Evolutionary conservation across 2,888 invertebrate species (phyloP).

Genomic region (Luperina nickerlii): DNA sequence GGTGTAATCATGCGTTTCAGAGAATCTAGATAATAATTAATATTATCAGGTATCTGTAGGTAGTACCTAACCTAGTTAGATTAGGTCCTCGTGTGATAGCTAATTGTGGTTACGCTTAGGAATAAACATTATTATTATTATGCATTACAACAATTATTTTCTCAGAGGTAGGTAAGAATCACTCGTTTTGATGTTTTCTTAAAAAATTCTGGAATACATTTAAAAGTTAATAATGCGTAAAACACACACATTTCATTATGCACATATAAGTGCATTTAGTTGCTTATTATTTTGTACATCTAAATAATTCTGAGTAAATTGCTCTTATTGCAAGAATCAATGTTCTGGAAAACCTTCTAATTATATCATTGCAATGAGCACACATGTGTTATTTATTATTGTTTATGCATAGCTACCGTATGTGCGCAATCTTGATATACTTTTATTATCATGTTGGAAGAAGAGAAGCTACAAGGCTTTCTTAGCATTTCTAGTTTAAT

Average conservation of each 20-base stretch:
- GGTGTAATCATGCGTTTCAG: conserved; percentile 24
- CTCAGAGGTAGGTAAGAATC: background rate
- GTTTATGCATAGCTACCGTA: background rate
- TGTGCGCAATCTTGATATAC: background rate
- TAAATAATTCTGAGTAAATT: background rate
- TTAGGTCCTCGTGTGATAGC: conserved; percentile 9
- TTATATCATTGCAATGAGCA: background rate
- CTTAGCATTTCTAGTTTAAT: background rate
- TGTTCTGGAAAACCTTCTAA: background rate
- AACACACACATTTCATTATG: background rate
- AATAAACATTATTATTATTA: conserved; percentile 12
- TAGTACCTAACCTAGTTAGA: conserved; percentile 29
- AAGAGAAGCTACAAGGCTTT: background rate
- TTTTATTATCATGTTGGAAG: background rate
- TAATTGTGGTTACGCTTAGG: background rate
- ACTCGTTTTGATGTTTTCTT: background rate
- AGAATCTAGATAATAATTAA: conserved; percentile 34
- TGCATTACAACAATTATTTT: background rate
- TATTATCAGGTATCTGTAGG: conserved; percentile 22
- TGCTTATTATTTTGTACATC: background rate
- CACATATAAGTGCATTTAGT: background rate
- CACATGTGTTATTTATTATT: background rate
- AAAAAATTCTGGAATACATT: conserved; percentile 8
- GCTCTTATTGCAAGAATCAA: background rate
- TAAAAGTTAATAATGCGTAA: background rate